A percentile compares a stretch with the other conserved stretches of the same genome.
These are phyloP conservation scores for Scolanthus callimorphus DNA, from an alignment of 92 coral and sea anemone genomes.

Conservation along the genomic window DNA sequence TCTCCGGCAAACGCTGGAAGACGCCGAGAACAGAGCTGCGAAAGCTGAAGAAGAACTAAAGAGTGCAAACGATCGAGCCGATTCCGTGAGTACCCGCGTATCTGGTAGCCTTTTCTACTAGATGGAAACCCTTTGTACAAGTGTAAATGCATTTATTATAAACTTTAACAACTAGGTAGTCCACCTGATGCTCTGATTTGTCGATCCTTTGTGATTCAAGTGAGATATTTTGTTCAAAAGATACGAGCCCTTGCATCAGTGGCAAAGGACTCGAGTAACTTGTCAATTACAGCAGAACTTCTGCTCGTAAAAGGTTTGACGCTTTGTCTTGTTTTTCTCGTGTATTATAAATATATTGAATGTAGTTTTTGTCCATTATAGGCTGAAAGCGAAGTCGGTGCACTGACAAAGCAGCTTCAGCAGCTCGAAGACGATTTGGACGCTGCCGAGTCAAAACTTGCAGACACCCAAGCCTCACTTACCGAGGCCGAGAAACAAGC, in stretches of 20 bases:
- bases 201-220: neutral
- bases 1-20: constrained; percentile 72
- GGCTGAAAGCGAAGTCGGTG: constrained; percentile 90
- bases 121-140: constrained; percentile 17
- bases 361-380: no score
- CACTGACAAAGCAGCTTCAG: constrained; percentile 86
- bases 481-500: constrained; percentile 90
- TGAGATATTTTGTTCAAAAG: neutral
- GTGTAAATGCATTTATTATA: no score
- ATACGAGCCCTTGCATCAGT: neutral
- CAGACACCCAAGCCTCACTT: constrained; percentile 64
- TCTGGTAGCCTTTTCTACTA: neutral
- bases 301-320: no score
- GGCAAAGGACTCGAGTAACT: neutral
- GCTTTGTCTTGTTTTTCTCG: no score
- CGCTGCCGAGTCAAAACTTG: constrained; percentile 90
- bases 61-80: constrained; percentile 74
- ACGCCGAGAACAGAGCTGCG: constrained; percentile 73
- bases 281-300: neutral
- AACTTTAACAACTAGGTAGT: no score
- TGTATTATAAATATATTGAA: no score
- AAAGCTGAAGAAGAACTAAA: constrained; percentile 78
- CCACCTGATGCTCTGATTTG: no score
- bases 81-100: constrained; percentile 36
- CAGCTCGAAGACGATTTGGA: constrained; percentile 91